Evolutionary conservation across 1,140 invertebrate genomes (phyloP).

Genomic region (Megalonaias nervosa): DNA sequence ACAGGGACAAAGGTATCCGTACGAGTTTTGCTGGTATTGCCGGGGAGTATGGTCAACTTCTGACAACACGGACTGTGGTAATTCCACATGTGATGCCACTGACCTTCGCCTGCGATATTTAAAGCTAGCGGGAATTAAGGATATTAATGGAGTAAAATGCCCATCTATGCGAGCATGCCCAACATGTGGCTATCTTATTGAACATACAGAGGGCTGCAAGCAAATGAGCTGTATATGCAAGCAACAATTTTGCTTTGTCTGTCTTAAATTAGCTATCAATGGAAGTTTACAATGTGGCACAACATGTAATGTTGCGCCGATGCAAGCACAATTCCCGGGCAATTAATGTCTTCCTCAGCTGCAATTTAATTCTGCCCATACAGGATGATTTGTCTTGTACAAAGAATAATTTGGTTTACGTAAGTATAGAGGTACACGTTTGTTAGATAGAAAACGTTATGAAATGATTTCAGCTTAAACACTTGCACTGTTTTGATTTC

Average conservation of each 20-base stretch:
- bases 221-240: constrained; percentile 39
- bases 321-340: constrained; percentile 20
- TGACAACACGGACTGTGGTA: constrained; percentile 26
- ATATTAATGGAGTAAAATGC: constrained; percentile 20
- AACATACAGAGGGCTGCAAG: constrained; percentile 34
- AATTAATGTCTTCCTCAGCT: not conserved
- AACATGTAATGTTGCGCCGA: constrained; percentile 12
- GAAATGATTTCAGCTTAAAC: no score
- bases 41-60: constrained; percentile 11
- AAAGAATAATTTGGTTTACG: no score
- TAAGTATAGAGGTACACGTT: no score
- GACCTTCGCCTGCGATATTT: constrained; percentile 30
- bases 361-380: no score
- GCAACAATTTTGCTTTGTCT: constrained; percentile 39
- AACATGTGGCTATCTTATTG: constrained; percentile 29
- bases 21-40: constrained; percentile 45
- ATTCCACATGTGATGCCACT: constrained; percentile 14
- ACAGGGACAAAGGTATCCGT: constrained; percentile 4
- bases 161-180: constrained; percentile 30
- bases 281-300: constrained; percentile 25
- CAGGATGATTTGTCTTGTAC: no score
- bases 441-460: no score
- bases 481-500: no score
- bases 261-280: constrained; percentile 22
- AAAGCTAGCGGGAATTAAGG: constrained; percentile 7